Percentiles rank a stretch among this genome's conserved stretches.
Evolutionary conservation across 2,113 vertebrate species (phyloP).

Genomic region (human (Homo sapiens)): DNA sequence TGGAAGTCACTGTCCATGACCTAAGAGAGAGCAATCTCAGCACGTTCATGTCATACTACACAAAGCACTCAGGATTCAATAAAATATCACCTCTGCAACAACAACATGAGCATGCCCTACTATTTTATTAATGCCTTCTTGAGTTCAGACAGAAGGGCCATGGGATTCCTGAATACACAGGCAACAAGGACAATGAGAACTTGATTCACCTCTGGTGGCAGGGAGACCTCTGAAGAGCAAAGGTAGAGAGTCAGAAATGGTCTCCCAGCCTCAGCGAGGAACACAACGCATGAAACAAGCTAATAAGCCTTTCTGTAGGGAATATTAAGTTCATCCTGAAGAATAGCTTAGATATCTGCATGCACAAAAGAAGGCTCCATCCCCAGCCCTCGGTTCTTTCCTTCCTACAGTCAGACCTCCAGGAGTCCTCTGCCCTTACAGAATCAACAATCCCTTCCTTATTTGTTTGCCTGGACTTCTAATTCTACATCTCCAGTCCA

Average conservation of each 20-base stretch:
- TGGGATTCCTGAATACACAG: not conserved
- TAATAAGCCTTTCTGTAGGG: not conserved
- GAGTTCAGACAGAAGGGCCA: not conserved
- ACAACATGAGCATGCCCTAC: not conserved
- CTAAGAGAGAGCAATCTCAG: not conserved
- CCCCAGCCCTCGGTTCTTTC: not conserved
- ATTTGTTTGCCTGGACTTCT: not conserved
- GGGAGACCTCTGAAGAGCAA: not conserved
- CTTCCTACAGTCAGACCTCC: no score
- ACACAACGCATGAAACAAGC: not conserved
- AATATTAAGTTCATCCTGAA: not conserved
- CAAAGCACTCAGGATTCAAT: not conserved
- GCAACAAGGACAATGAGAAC: not conserved
- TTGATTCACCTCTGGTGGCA: not conserved
- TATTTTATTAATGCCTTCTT: constrained; percentile 8
- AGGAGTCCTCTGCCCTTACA: not conserved
- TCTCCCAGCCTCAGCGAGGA: not conserved
- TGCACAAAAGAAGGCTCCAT: not conserved
- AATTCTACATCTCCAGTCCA: not conserved
- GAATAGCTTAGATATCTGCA: not conserved
- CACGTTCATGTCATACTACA: not conserved
- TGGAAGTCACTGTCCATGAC: not conserved
- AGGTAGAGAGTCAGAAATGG: not conserved
- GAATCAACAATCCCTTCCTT: not conserved
- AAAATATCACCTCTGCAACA: not conserved